Conservation (phyloP, 2,797 vertebrate species). For the Eidolon dupreanum region DNA sequence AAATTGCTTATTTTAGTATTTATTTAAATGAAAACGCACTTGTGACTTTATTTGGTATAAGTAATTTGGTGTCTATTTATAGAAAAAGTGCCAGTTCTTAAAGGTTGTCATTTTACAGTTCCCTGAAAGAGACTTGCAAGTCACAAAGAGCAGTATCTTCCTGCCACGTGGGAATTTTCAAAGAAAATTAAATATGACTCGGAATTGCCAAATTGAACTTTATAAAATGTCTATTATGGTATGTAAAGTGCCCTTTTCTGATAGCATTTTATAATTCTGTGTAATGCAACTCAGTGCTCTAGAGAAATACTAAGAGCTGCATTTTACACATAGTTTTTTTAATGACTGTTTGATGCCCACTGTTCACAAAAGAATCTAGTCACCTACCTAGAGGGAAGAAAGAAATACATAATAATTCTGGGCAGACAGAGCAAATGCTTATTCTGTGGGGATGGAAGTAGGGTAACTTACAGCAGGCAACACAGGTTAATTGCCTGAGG, state of each 20-base stretch:
- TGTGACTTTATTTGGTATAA: conserved; percentile 66
- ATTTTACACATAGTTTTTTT: conserved; percentile 48
- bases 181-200: conserved; percentile 73
- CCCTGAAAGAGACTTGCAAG: conserved; percentile 53
- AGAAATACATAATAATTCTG: conserved; percentile 16
- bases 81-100: conserved; percentile 65
- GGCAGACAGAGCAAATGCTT: conserved; percentile 30
- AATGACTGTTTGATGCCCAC: conserved; percentile 44
- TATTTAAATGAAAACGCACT: conserved; percentile 69
- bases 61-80: conserved; percentile 62
- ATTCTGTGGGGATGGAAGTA: background rate
- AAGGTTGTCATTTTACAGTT: conserved; percentile 54
- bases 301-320: conserved; percentile 54
- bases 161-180: conserved; percentile 66
- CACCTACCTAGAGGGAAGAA: conserved; percentile 41
- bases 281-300: conserved; percentile 49
- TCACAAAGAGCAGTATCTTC: conserved; percentile 60
- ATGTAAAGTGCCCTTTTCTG: conserved; percentile 68
- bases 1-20: conserved; percentile 58
- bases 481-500: conserved; percentile 23
- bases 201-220: conserved; percentile 76
- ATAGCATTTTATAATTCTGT: conserved; percentile 64
- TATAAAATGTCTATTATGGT: conserved; percentile 68
- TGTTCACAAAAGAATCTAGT: conserved; percentile 49
- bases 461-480: background rate